Evolutionary conservation across 2,888 invertebrate species (phyloP), one percentile per base, ranked within the genome.

Genomic region (Zelleria hepariella): DNA sequence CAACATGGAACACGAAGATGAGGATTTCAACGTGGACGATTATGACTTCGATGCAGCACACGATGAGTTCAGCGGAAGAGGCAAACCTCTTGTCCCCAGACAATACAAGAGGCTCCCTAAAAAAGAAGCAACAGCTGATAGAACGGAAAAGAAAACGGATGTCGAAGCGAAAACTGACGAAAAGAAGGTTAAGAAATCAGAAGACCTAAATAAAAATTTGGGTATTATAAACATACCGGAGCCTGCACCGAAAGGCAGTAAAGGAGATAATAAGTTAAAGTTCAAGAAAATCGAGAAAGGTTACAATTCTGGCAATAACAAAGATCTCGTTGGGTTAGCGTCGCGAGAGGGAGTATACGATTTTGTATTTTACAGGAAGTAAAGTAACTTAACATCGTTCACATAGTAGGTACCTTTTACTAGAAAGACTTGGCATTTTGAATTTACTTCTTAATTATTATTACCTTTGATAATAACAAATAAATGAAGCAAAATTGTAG

Each of bases 1-100:
- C 25, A 24, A 25, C 10, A 71, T 69, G 2, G 85, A 86, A 48
- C 74, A 80, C 57, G 86, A 86, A 68, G 86, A 87, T 24, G 82
- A 85, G 65, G 86, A 87, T 61, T 86, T 86, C 51, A 84, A 77
- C 66, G 60, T 86, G 15, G 74, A 77, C 8, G 86, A 87, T 63
- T 86, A 86, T 56, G 86, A 87, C 42, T 86, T 87, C 56, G 86
- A 86, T 63, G 68, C 82, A 1, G 78, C 81, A 60, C 86, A 86
- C 58, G 86, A 87, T 58, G 86, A 86, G 63, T 86, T 74, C 24
- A 62, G 67, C 1, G 73, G 80, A 0, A 72, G 80, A 64, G 75
- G 78, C 2, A 85, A 85, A 61, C 82, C 75, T 7, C 63, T 80
- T 48, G 78, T 80, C 60, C 84, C 85, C 0, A 74, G 80, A 61